A percentile compares a stretch with the other conserved stretches of the same genome.
Evolutionary conservation across 2,113 vertebrate genomes (phyloP).

Genomic region (Apteryx owenii): DNA sequence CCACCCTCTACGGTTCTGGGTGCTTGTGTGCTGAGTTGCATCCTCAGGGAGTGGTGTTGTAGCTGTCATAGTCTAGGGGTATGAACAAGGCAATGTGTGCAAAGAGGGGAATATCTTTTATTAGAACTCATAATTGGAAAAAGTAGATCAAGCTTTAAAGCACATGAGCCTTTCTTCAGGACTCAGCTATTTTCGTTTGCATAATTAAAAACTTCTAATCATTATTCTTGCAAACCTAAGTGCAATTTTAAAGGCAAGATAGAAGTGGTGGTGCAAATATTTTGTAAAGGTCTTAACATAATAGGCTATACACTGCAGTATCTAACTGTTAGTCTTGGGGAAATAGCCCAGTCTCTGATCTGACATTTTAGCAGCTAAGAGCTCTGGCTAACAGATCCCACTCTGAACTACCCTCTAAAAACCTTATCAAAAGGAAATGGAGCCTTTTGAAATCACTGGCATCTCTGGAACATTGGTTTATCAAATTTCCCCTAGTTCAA

Average conservation of each 20-base stretch:
- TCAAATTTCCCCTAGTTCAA: slow-evolving; percentile 66
- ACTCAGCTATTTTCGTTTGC: not conserved
- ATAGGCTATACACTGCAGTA: slow-evolving; percentile 40
- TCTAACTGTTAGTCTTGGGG: slow-evolving; percentile 37
- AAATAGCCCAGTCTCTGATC: slow-evolving; percentile 67
- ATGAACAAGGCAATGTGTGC: not conserved
- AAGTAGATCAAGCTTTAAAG: slow-evolving; percentile 24
- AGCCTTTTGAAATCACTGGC: slow-evolving; percentile 49
- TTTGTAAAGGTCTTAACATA: slow-evolving; percentile 33
- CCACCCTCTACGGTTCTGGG: not conserved
- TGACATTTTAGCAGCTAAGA: slow-evolving; percentile 58
- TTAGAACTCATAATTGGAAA: not conserved
- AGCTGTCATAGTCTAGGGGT: not conserved
- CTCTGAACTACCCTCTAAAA: slow-evolving; percentile 65
- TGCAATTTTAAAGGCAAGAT: not conserved
- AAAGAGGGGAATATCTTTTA: not conserved
- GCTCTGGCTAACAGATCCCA: slow-evolving; percentile 47
- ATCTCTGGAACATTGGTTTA: slow-evolving; percentile 71
- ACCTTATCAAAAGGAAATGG: slow-evolving; percentile 63
- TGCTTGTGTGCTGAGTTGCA: not conserved
- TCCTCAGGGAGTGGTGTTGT: not conserved
- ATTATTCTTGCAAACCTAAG: not conserved
- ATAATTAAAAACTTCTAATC: not conserved
- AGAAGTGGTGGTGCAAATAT: not conserved
- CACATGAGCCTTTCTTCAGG: not conserved